Conservation (phyloP, 2,888 invertebrate species). For the Tridacna crocea region DNA sequence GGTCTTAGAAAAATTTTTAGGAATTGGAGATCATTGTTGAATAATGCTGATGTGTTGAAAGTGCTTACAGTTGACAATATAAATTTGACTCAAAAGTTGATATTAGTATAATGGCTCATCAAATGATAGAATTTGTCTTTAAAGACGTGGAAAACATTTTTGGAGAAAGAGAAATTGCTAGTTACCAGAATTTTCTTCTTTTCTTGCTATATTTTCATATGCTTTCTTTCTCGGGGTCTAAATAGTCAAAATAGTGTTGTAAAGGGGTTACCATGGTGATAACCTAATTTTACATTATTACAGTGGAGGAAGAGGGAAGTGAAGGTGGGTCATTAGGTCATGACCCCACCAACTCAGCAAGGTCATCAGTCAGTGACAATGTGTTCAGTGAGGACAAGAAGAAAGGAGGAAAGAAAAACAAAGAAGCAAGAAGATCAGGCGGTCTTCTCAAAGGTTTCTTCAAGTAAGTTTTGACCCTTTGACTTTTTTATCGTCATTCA, state of each 20-base stretch:
- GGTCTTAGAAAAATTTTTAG: too few relatives aligned
- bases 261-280: neutral
- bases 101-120: too few relatives aligned
- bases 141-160: neutral
- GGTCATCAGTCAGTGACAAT: conserved; percentile 81
- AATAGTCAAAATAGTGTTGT: too few relatives aligned
- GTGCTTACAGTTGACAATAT: too few relatives aligned
- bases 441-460: conserved; percentile 90
- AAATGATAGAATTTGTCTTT: too few relatives aligned
- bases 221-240: too few relatives aligned
- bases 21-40: too few relatives aligned
- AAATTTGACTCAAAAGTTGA: too few relatives aligned
- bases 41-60: too few relatives aligned
- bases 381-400: conserved; percentile 64
- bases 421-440: conserved; percentile 76
- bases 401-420: conserved; percentile 69
- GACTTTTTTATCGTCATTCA: too few relatives aligned
- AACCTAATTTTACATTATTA: conserved; percentile 32
- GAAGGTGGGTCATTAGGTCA: conserved; percentile 80
- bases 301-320: conserved; percentile 86
- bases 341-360: conserved; percentile 70
- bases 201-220: too few relatives aligned
- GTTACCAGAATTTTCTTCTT: neutral
- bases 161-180: neutral
- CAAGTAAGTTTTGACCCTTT: conserved; percentile 62